Evolutionary conservation across 1,140 invertebrate species (phyloP), one percentile per base, ranked within the genome.

Genomic region (Chironomus striatipennis): DNA sequence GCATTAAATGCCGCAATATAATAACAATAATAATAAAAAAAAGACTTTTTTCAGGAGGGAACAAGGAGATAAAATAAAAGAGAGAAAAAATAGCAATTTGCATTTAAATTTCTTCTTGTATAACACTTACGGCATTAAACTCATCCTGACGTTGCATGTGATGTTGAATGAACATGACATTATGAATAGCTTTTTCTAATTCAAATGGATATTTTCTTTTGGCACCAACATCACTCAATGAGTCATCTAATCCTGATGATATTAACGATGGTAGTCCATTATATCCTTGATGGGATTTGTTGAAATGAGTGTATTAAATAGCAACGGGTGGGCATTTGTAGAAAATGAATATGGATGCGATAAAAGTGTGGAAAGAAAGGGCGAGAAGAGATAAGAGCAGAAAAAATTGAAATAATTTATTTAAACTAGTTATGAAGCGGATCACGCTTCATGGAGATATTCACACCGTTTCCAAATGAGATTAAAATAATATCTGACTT

Each of bases 101-200:
- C 24, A 34, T 34, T 34, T 34, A 34, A 34, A 34, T 34, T 34
- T 34, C 24, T 34, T 34, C 24, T 34, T 34, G 24, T 5, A 34
- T 34, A 75, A 67, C 74, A 83, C 87, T 85, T 85, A 97, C 95
- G 84, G 94, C 92, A 84, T 96, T 94, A 81, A 95, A 97, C 81
- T 95, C 93, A 81, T 97, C 95, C 79, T 95, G 92, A 12, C 94
- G 88, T 78, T 94, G 92, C 86, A 96, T 95, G 78, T 96, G 95
- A 81, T 96, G 93, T 77, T 96, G 93, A 77, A 97, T 96, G 80
- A 97, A 98, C 89, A 95, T 94, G 34, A 97, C 93, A 81, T 97
- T 97, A 79, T 96, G 93, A 76, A 98, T 91, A 42, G 95, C 94
- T 81, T 96, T 95, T 79, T 96, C 93, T 77, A 97, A 84, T 80